Conservation (phyloP, 2,113 vertebrate species). For the Bucco capensis region DNA sequence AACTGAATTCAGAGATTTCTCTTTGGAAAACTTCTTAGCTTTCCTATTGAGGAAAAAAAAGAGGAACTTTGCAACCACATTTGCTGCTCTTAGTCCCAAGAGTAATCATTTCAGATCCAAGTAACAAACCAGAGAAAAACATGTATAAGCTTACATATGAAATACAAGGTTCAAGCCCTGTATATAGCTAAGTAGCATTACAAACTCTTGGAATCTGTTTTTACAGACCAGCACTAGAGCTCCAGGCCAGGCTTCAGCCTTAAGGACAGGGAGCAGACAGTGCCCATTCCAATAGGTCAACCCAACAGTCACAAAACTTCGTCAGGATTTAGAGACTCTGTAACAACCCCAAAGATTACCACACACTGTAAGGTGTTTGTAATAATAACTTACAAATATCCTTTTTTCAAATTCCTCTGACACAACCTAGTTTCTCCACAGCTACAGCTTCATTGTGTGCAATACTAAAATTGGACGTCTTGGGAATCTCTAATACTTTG, state of each 20-base stretch:
- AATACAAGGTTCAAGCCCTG: background rate
- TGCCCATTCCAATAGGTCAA: background rate
- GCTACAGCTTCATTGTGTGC: background rate
- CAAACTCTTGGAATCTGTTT: background rate
- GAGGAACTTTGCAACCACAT: background rate
- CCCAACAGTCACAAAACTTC: background rate
- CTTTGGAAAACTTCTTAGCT: background rate
- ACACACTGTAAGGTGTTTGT: background rate
- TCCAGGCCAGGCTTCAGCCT: background rate
- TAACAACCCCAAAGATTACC: background rate
- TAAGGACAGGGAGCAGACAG: background rate
- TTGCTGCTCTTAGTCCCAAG: background rate
- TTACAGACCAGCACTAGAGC: background rate
- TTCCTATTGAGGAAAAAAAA: background rate
- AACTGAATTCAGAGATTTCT: background rate
- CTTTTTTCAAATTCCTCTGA: background rate
- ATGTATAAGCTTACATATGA: background rate
- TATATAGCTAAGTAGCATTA: background rate
- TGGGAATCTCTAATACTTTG: background rate
- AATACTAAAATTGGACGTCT: background rate
- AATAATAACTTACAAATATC: background rate
- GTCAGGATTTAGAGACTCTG: fast-evolving
- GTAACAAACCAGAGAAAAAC: background rate
- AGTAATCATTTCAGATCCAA: background rate
- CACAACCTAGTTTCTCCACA: background rate